Base-by-base conservation (phyloP, 1,140 invertebrate species). In the Drosophila chauvacae region DNA sequence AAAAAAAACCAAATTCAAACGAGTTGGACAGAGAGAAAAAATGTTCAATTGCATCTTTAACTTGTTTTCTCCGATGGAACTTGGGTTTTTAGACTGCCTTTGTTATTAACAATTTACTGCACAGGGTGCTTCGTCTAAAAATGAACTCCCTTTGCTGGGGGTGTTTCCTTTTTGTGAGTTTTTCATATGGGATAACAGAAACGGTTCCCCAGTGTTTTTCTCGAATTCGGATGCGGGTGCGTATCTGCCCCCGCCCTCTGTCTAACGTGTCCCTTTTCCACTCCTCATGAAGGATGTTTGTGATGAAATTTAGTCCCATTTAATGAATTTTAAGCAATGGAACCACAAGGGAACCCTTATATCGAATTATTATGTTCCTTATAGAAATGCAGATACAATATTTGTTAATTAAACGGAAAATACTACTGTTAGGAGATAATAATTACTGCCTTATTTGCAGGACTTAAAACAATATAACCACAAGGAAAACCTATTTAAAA, bases 1-100 rank as follows among this genome's bases (percentile, higher is more conserved):
- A 58, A 44, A 50, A 42, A 53, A 33, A 26, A 4, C 41, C 37
- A 60, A 69, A 64, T 50, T 61, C 51, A 35, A 53, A 16, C 62
- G 66, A 26, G 61, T 33, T 44, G 26, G 33, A 41, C 28, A 26
- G 42, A 53, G 47, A 75, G 56, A 42, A 58, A 66, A 35, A 78
- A 76, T 75, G 61, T 86, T 79, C 62, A 85, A 85, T 87, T 87
- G 83, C 70, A 87, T 82, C 70, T 81, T 87, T 78, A 81, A 86
- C 45, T 74, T 85, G 61, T 69, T 80, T 83, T 82, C 60, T 73
- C 68, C 47, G 16, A 47, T 57, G 57, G 47, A 64, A 56, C 69
- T 81, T 39, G 77, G 74, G 68, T 55, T 74, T 74, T 58, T 41
- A 41, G 50, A 13, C 44, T 58, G 39, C 30, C 26, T 55, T 50